Conservation (phyloP, 2,888 invertebrate genomes). For the Apantesis nais region DNA sequence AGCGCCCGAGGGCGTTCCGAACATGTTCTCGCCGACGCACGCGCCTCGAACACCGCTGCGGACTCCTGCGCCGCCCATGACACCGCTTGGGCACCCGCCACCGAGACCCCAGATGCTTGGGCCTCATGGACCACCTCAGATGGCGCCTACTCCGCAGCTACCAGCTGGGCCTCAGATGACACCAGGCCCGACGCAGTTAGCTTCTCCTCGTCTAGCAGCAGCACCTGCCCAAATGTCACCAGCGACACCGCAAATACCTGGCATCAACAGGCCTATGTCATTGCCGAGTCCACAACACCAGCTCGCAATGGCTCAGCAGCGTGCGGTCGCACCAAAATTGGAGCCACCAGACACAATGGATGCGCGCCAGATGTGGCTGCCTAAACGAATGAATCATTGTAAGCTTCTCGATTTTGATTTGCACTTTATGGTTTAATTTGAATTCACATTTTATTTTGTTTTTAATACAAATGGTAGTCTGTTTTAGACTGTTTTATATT, state of each 20-base stretch:
- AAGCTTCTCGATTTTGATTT: slow-evolving; percentile 79
- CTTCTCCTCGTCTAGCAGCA: slow-evolving; percentile 76
- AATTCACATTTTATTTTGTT: slow-evolving; percentile 35
- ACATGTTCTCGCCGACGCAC: slow-evolving; percentile 78
- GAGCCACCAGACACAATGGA: slow-evolving; percentile 87
- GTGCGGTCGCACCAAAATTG: slow-evolving; percentile 84
- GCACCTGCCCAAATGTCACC: slow-evolving; percentile 80
- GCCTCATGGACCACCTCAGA: slow-evolving; percentile 65
- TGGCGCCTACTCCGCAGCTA: slow-evolving; percentile 69
- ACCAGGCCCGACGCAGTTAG: slow-evolving; percentile 72
- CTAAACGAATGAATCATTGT: slow-evolving; percentile 88
- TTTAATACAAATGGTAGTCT: neutral
- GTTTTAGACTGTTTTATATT: neutral
- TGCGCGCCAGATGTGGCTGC: slow-evolving; percentile 87
- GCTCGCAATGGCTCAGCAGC: slow-evolving; percentile 73
- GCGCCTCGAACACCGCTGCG: slow-evolving; percentile 71
- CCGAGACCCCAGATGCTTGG: slow-evolving; percentile 56
- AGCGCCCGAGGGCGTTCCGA: slow-evolving; percentile 81
- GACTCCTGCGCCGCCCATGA: slow-evolving; percentile 64
- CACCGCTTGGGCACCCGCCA: slow-evolving; percentile 47
- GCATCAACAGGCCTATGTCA: slow-evolving; percentile 74
- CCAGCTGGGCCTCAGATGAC: slow-evolving; percentile 61
- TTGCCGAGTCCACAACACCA: slow-evolving; percentile 71
- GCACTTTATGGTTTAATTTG: slow-evolving; percentile 51
- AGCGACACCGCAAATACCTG: slow-evolving; percentile 77